Percentiles rank a stretch among this genome's conserved stretches.
These are phyloP conservation scores for Neostethus bicornis DNA, from an alignment of 2,797 vertebrate species.

Conservation along the genomic window DNA sequence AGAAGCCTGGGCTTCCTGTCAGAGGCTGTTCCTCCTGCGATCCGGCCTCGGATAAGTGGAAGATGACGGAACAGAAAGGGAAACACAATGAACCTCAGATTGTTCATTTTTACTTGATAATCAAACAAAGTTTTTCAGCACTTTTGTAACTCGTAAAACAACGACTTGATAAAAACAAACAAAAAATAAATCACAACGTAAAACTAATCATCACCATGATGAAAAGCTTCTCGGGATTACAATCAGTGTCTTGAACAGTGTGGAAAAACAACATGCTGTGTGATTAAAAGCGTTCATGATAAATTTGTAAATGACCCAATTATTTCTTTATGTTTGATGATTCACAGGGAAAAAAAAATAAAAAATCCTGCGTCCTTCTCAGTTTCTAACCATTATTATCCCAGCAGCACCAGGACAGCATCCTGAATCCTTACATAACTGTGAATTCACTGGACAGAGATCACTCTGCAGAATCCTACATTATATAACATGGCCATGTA, in stretches of 20 bases:
- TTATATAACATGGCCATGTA: slow-evolving; percentile 60
- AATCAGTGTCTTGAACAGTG: neutral
- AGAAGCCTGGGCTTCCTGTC: too few species aligned
- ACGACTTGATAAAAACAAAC: neutral
- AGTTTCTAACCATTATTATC: slow-evolving; percentile 28
- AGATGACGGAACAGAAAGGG: too few species aligned
- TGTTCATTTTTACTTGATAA: neutral
- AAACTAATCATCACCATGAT: neutral
- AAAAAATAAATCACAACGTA: neutral
- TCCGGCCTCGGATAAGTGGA: too few species aligned
- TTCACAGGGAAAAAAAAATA: too few species aligned
- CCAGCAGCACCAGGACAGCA: slow-evolving; percentile 33
- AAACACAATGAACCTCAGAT: too few species aligned
- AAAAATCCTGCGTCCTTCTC: slow-evolving; percentile 2
- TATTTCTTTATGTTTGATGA: neutral
- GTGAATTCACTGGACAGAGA: slow-evolving; percentile 48
- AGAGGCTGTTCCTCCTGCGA: too few species aligned
- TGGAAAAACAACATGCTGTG: too few species aligned
- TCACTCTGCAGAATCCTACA: slow-evolving; percentile 40
- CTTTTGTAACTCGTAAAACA: neutral
- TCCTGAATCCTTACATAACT: slow-evolving; percentile 60
- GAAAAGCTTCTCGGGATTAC: neutral
- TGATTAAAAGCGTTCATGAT: neutral
- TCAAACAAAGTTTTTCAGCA: neutral
- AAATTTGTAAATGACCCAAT: neutral